A percentile compares a stretch with the other conserved stretches of the same genome.
Evolutionary conservation across 2,888 invertebrate genomes (phyloP).

Genomic region (Belgica antarctica): DNA sequence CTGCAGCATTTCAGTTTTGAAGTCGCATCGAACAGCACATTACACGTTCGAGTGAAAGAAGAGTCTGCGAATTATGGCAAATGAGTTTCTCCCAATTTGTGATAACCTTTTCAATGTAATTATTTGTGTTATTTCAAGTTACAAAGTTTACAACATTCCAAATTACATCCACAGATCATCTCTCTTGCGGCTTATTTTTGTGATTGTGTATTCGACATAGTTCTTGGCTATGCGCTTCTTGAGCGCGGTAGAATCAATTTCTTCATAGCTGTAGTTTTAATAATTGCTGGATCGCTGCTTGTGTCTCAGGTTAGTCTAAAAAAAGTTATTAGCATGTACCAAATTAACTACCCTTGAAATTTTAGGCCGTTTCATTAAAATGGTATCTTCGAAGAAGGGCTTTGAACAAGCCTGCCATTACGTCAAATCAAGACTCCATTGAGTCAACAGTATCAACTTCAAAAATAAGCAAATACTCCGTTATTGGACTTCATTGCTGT

Average conservation of each 20-base stretch:
- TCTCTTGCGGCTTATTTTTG: constrained; percentile 87
- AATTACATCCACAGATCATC: too few species aligned
- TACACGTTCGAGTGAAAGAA: background rate
- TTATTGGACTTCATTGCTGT: constrained; percentile 63
- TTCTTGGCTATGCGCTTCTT: constrained; percentile 79
- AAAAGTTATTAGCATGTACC: constrained; percentile 27
- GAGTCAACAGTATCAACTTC: constrained; percentile 36
- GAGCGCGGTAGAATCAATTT: constrained; percentile 65
- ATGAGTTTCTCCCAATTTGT: constrained; percentile 83
- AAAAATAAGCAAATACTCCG: constrained; percentile 50
- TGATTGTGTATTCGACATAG: constrained; percentile 84
- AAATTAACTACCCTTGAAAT: constrained; percentile 44
- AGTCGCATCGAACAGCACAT: background rate
- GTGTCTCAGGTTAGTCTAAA: constrained; percentile 73
- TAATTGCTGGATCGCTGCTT: constrained; percentile 70
- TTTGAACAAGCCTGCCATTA: constrained; percentile 53
- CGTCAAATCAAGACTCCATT: constrained; percentile 47
- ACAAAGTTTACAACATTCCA: too few species aligned
- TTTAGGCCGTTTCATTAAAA: constrained; percentile 66
- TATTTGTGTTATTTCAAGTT: too few species aligned
- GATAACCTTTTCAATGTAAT: constrained; percentile 88
- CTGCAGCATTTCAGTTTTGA: background rate
- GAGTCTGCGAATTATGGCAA: constrained; percentile 58
- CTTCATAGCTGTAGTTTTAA: constrained; percentile 67
- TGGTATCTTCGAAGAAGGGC: constrained; percentile 62